These are phyloP conservation scores for Hypsopygia costalis DNA, from an alignment of 2,888 invertebrate species.

Conservation along the genomic window DNA sequence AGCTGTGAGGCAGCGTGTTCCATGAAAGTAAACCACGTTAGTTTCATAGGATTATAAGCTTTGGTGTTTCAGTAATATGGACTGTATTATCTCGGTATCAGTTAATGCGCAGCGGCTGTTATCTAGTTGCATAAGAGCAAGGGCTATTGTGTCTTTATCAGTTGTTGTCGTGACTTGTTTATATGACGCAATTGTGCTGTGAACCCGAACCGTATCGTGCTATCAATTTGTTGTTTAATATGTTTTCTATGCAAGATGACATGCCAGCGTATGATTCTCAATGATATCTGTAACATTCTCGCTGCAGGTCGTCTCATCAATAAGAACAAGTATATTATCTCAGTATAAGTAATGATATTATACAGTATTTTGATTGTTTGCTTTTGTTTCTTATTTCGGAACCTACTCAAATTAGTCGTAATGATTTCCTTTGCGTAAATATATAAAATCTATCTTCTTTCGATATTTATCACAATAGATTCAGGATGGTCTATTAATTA, in stretches of 20 bases:
- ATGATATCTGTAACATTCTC: too few relatives aligned
- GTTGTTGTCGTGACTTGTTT: conserved; percentile 37
- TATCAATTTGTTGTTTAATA: conserved; percentile 15
- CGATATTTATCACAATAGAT: too few relatives aligned
- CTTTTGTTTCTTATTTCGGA: too few relatives aligned
- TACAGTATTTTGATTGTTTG: too few relatives aligned
- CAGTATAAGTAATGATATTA: too few relatives aligned
- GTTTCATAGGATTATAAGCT: conserved; percentile 27
- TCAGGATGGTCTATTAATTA: too few relatives aligned
- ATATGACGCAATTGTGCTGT: conserved; percentile 39
- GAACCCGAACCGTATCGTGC: conserved; percentile 12
- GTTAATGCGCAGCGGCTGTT: conserved; percentile 54
- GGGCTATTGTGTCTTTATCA: conserved; percentile 61
- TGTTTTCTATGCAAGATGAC: conserved; percentile 8
- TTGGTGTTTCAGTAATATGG: conserved; percentile 25
- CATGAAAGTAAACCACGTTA: conserved; percentile 24
- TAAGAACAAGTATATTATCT: too few relatives aligned
- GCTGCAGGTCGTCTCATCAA: too few relatives aligned
- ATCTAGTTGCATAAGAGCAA: conserved; percentile 68
- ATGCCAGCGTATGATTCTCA: neutral
- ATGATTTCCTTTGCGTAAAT: too few relatives aligned
- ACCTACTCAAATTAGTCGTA: too few relatives aligned
- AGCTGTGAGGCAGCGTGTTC: conserved; percentile 45
- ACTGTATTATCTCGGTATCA: conserved; percentile 25
- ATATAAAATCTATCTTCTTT: too few relatives aligned